Percentiles rank a stretch among this genome's conserved stretches.
These are phyloP conservation scores for Drosophila elegans DNA, from an alignment of 1,140 invertebrate genomes.

Conservation along the genomic window DNA sequence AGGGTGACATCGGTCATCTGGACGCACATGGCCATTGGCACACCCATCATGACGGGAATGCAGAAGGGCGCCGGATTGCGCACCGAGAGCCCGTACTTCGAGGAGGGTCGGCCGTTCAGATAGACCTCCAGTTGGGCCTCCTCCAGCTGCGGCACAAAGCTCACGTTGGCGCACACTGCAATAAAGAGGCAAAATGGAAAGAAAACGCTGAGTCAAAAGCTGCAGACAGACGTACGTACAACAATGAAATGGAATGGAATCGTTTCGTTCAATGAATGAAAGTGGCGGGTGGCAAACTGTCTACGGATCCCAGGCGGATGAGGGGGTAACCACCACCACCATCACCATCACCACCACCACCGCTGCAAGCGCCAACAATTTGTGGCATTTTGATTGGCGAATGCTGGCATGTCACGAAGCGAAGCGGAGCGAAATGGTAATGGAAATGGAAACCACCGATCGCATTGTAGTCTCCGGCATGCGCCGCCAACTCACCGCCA, in stretches of 20 bases:
- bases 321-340: not conserved
- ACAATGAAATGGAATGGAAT: slow-evolving; percentile 37
- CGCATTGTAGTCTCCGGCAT: slow-evolving; percentile 42
- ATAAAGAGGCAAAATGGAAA: slow-evolving; percentile 7
- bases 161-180: slow-evolving; percentile 77
- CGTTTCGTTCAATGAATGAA: slow-evolving; percentile 51
- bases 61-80: slow-evolving; percentile 75
- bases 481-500: slow-evolving; percentile 21
- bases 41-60: slow-evolving; percentile 81
- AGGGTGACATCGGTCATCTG: slow-evolving; percentile 71
- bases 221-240: slow-evolving; percentile 24
- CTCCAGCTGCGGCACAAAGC: slow-evolving; percentile 65
- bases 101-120: slow-evolving; percentile 63
- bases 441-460: slow-evolving; percentile 25
- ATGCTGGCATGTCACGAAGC: slow-evolving; percentile 66
- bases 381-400: slow-evolving; percentile 81
- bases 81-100: slow-evolving; percentile 72
- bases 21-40: slow-evolving; percentile 83
- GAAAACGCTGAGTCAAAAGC: slow-evolving; percentile 2
- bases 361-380: slow-evolving; percentile 63
- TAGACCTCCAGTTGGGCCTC: slow-evolving; percentile 73
- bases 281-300: slow-evolving; percentile 46
- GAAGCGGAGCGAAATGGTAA: slow-evolving; percentile 45
- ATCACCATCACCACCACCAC: not conserved
- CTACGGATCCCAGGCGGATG: slow-evolving; percentile 17